Base-by-base conservation (phyloP, 2,113 vertebrate species). In the Echinops telfairi region DNA sequence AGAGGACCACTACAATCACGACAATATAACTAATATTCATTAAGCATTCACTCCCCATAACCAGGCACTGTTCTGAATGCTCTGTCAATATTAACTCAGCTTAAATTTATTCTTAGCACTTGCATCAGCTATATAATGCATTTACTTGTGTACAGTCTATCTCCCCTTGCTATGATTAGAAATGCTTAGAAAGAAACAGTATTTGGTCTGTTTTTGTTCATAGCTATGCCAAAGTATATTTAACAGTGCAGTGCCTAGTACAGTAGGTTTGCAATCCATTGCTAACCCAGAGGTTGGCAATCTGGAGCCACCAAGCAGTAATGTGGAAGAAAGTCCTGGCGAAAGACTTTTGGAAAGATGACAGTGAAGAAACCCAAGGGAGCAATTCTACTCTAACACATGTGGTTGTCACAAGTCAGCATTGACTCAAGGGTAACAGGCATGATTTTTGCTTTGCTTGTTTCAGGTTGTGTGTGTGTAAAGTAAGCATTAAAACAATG, bases 171-270 rank as follows among this genome's bases (percentile, higher is more conserved):
- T 33, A 81, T 17, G 66, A 90, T 58, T 31, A 47, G 23, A 47
- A 85, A 92, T 58, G 12, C 38, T 40, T 71, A 43, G 57, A 38
- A 7, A 85, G 38, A 62, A 62, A 27, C 89, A 68, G 73, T 40
- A 79, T 8, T 47, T 31, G 23, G 53, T 70, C 40, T 78, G 15
- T 73, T 73, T 85, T 68, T 57, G 85, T 76, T 90, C 86, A 91
- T 6, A 73, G 43, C 33, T 66, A 7, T 31, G 43, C 22, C 31
- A 58, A 9, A 75, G 68, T 17, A 43, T 11, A 75, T 12, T 53
- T 53, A 53, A 53, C 77, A 10, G 23, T 77, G 38, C 27, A 79
- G 62, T 11, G 15, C 20, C 82, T 76, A 43, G 25, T 36, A 47
- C 12, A 5, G 57, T 6, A 80, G 40, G 16, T 11, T 40, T 43